Base-by-base conservation (phyloP, 2,113 vertebrate genomes). In the Oncorhynchus clarkii region DNA sequence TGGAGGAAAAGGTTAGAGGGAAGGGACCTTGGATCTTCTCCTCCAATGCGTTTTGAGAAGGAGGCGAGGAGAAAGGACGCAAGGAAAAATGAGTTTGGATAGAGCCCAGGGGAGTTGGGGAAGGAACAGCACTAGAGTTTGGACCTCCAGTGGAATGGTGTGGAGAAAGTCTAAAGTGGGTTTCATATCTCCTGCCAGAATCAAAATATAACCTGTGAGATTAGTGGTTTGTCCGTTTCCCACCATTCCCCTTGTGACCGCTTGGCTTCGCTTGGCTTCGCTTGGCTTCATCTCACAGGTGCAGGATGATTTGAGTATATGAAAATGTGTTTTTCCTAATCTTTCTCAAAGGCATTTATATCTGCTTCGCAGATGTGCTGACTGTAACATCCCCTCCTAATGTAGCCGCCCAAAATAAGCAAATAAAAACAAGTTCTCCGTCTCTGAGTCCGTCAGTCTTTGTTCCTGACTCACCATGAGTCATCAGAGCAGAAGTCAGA, bases 381-480 rank as follows among this genome's bases (percentile, higher is more conserved):
- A 54, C 51, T 16, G 16, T 5, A 18, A 54, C 51, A 18, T 18
- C 49, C 75, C 64, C 24, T 72, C 27, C 60, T 31, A 72, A 54
- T 75, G 78, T 71, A 74, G 72, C 27, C 27, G 76, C 72, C 64
- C 51, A 66, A 62, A 74, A 64, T 14, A 82, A 86, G 68, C 64
- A 74, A 76, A 73, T 69, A 59, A 81, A 85, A 85, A 66, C 31
- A 49, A 65, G 51, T 60, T 24, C 64, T 69, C 9, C 2, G 70
- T 72, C 34, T 48, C 57, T 51, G 2, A 14, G 59, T 70, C 27
- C 66, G 68, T 20, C 12, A 24, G 69, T 67, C 67, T 22, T 69
- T 80, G 11, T 83, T 74, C 22, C 29, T 34, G 4, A 78, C 57
- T 77, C 45, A 27, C 67, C 59, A 8, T 49, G 60, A 70, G 48